Evolutionary conservation across 2,888 invertebrate species (phyloP).

Genomic region (Dicycla oo): DNA sequence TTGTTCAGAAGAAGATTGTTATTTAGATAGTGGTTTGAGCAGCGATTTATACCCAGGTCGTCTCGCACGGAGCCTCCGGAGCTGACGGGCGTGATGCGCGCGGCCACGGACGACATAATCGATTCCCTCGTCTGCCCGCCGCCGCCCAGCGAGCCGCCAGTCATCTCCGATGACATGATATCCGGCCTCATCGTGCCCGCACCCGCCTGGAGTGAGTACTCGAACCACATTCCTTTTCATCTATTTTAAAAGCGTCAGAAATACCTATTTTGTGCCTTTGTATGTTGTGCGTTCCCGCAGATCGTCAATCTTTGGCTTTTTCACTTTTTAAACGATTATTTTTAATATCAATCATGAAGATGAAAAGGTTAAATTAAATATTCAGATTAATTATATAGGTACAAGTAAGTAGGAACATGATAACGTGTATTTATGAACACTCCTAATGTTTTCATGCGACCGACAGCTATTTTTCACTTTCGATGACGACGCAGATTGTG

Average conservation of each 20-base stretch:
- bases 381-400: conserved; percentile 13
- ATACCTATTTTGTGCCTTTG: conserved; percentile 6
- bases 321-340: conserved; percentile 8
- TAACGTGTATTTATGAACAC: conserved; percentile 33
- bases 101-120: conserved; percentile 98
- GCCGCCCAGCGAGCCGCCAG: conserved; percentile 97
- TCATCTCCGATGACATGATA: conserved; percentile 98
- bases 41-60: conserved; percentile 88
- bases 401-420: conserved; percentile 17
- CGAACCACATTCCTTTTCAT: conserved; percentile 24
- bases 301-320: conserved; percentile 10
- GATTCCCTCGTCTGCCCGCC: conserved; percentile 99
- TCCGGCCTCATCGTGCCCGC: conserved; percentile 99
- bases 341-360: conserved; percentile 8
- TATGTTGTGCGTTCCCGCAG: background rate
- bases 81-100: conserved; percentile 93
- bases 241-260: conserved; percentile 19
- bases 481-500: conserved; percentile 69
- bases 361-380: conserved; percentile 18
- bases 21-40: conserved; percentile 59
- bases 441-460: conserved; percentile 64
- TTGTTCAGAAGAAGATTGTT: conserved; percentile 51
- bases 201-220: conserved; percentile 97
- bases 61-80: conserved; percentile 95
- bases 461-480: conserved; percentile 53